Percentiles rank a stretch among this genome's conserved stretches.
Conservation (phyloP, 2,797 vertebrate species). For the Rhadinocentrus ornatus region DNA sequence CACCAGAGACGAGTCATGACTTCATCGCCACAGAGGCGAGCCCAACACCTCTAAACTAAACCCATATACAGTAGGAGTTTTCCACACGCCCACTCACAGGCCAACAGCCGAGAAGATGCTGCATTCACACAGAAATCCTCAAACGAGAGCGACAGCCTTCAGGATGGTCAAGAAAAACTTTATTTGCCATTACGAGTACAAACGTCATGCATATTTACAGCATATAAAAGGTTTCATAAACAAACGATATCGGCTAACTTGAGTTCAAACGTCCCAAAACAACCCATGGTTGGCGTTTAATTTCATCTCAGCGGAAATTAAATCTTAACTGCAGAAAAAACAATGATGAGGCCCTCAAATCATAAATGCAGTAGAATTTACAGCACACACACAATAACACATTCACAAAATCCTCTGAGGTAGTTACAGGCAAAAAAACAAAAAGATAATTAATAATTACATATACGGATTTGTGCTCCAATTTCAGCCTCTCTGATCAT, state of each 20-base stretch:
- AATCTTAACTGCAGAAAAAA: slow-evolving; percentile 36
- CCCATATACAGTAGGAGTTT: slow-evolving; percentile 7
- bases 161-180: slow-evolving; percentile 65
- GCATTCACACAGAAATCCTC: too few species aligned
- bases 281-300: slow-evolving; percentile 6
- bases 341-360: slow-evolving; percentile 5
- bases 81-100: background rate
- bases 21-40: slow-evolving; percentile 51
- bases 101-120: too few species aligned
- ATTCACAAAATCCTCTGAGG: slow-evolving; percentile 70
- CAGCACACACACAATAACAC: slow-evolving; percentile 49
- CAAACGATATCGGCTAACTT: slow-evolving; percentile 6
- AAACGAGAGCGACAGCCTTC: background rate
- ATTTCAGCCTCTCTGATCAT: slow-evolving; percentile 46
- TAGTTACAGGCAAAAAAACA: slow-evolving; percentile 60
- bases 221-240: slow-evolving; percentile 58
- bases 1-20: slow-evolving; percentile 57
- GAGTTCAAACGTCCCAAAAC: slow-evolving; percentile 8
- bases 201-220: slow-evolving; percentile 81
- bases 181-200: slow-evolving; percentile 77
- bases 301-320: background rate
- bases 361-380: slow-evolving; percentile 22
- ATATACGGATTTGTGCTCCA: slow-evolving; percentile 46
- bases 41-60: slow-evolving; percentile 54
- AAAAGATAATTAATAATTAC: slow-evolving; percentile 56